Percentiles rank a stretch among this genome's conserved stretches.
phyloP scores from a whole-genome alignment of 2,888 invertebrate genomes.

The Entomobrya proxima region DNA sequence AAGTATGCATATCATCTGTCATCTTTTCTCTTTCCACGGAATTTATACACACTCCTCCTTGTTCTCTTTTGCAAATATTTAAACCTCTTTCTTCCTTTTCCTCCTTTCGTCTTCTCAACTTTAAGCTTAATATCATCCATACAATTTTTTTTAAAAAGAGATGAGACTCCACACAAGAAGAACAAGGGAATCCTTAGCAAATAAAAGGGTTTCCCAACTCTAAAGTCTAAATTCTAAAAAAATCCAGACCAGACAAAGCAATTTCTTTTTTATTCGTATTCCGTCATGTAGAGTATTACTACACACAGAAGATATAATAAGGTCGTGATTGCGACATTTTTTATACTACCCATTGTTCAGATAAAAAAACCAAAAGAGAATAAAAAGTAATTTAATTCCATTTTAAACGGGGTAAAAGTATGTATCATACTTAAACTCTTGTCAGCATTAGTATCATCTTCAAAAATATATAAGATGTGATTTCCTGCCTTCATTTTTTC shows the following conservation, averaged over 20 bases:
- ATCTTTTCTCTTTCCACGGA: not conserved
- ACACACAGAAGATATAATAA: too few species aligned
- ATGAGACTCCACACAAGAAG: slow-evolving; percentile 26
- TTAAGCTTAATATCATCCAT: not conserved
- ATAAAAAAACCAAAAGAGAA: too few species aligned
- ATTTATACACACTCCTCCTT: not conserved
- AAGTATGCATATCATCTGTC: slow-evolving; percentile 44
- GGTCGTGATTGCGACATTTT: slow-evolving; percentile 57
- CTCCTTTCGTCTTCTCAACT: not conserved
- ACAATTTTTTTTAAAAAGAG: not conserved
- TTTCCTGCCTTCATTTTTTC: not conserved
- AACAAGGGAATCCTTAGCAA: slow-evolving; percentile 42
- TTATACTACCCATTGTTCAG: too few species aligned
- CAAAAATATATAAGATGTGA: too few species aligned
- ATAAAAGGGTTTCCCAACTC: slow-evolving; percentile 18
- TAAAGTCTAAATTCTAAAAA: slow-evolving; percentile 2
- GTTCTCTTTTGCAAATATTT: slow-evolving; percentile 39
- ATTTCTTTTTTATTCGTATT: not conserved
- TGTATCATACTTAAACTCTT: slow-evolving; percentile 17
- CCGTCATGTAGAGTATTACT: not conserved
- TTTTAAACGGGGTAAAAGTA: not conserved
- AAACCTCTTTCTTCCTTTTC: slow-evolving; percentile 21
- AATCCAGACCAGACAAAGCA: slow-evolving; percentile 23
- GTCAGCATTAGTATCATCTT: not conserved
- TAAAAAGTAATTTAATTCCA: slow-evolving; percentile 35